Evolutionary conservation across 2,113 vertebrate species (phyloP).

Genomic region (Gracilinanus agilis): DNA sequence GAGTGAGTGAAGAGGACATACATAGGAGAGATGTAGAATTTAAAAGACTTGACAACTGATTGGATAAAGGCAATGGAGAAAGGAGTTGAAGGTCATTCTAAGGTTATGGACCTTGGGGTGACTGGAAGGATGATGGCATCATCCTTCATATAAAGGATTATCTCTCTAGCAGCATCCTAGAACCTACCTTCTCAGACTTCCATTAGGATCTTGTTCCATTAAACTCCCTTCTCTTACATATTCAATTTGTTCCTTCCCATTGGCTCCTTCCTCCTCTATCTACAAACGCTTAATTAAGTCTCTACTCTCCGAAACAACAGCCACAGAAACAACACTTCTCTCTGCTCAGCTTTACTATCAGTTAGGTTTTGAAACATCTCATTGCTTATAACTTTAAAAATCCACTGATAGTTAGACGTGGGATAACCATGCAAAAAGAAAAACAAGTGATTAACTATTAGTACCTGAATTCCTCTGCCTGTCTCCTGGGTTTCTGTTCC

Average conservation of each 20-base stretch:
- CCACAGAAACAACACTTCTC: neutral
- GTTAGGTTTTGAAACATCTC: neutral
- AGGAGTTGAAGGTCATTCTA: neutral
- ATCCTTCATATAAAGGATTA: neutral
- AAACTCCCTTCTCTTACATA: neutral
- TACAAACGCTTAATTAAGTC: neutral
- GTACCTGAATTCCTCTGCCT: neutral
- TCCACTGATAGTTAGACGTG: neutral
- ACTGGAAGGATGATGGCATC: neutral
- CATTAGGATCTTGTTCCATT: neutral
- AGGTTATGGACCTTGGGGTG: neutral
- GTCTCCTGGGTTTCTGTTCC: neutral
- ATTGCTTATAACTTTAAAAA: neutral
- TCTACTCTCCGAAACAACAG: neutral
- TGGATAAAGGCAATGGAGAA: neutral
- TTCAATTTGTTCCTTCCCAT: neutral
- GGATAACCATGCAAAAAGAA: neutral
- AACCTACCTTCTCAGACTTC: neutral
- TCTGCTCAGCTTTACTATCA: neutral
- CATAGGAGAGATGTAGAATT: neutral
- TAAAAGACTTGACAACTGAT: neutral
- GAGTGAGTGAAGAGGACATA: neutral
- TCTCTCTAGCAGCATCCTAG: neutral
- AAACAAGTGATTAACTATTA: neutral
- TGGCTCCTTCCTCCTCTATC: neutral